Conservation (phyloP, 2,888 invertebrate species). For the Fabriciana adippe region DNA sequence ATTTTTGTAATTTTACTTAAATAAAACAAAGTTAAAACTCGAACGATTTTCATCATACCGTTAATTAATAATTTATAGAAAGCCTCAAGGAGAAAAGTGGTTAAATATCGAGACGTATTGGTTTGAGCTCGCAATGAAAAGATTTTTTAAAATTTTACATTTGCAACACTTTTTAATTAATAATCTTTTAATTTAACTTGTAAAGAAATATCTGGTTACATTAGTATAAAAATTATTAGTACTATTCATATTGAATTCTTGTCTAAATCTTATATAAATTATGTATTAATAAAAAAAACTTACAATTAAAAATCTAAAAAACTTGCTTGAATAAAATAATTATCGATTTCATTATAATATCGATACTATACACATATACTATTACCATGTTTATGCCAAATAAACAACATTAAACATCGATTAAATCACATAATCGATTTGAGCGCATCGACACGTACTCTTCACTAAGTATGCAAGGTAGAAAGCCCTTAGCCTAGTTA, state of each 20-base stretch:
- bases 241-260: too few relatives aligned
- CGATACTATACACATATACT: too few relatives aligned
- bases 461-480: conserved; percentile 52
- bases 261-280: too few relatives aligned
- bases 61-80: conserved; percentile 16
- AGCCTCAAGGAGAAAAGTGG: background rate
- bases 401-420: conserved; percentile 18
- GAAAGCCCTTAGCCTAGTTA: conserved; percentile 72
- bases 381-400: background rate
- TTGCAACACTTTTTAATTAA: background rate
- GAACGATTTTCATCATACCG: background rate
- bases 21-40: conserved; percentile 5
- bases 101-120: background rate
- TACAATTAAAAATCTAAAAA: background rate
- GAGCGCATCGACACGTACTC: conserved; percentile 41
- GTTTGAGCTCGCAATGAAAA: background rate
- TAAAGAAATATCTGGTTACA: background rate
- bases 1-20: background rate
- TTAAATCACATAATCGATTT: conserved; percentile 25
- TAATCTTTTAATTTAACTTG: background rate
- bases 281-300: background rate
- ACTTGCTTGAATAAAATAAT: too few relatives aligned
- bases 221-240: background rate
- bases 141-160: background rate
- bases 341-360: too few relatives aligned